Evolutionary conservation across 2,888 invertebrate genomes (phyloP).

Genomic region (Philopedon plagiatum): DNA sequence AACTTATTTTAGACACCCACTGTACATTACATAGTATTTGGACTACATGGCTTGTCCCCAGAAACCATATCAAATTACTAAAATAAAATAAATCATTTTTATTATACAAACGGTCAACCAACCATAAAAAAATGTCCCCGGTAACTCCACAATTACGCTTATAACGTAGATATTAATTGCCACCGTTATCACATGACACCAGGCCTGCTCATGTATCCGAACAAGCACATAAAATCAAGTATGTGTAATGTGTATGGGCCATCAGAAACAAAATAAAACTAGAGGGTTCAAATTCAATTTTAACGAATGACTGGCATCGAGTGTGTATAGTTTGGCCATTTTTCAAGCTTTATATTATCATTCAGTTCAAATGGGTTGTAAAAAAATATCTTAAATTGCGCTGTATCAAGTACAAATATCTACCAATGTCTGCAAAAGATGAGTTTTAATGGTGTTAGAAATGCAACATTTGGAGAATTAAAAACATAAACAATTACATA

Average conservation of each 20-base stretch:
- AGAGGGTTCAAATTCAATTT: neutral
- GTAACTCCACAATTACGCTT: conserved; percentile 3
- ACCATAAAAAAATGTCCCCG: neutral
- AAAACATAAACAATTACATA: too few relatives aligned
- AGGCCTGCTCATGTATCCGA: conserved; percentile 2
- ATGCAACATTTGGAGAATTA: too few relatives aligned
- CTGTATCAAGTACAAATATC: too few relatives aligned
- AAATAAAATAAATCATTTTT: neutral
- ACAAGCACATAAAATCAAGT: conserved; percentile 5
- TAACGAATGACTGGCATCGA: neutral
- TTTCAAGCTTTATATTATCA: neutral
- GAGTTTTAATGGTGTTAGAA: too few relatives aligned
- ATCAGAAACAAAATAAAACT: neutral
- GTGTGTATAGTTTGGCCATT: neutral
- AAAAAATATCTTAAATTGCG: too few relatives aligned
- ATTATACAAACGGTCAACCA: neutral
- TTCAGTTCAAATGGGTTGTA: too few relatives aligned
- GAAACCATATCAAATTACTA: neutral
- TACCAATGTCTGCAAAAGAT: too few relatives aligned
- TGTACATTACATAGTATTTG: too few relatives aligned
- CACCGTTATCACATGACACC: conserved; percentile 15
- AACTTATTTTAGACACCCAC: too few relatives aligned
- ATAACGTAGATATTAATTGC: conserved; percentile 24
- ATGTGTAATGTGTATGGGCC: neutral
- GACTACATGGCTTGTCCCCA: neutral